Base-by-base conservation (phyloP, 2,113 vertebrate species). In the Syngnathus typhle region DNA sequence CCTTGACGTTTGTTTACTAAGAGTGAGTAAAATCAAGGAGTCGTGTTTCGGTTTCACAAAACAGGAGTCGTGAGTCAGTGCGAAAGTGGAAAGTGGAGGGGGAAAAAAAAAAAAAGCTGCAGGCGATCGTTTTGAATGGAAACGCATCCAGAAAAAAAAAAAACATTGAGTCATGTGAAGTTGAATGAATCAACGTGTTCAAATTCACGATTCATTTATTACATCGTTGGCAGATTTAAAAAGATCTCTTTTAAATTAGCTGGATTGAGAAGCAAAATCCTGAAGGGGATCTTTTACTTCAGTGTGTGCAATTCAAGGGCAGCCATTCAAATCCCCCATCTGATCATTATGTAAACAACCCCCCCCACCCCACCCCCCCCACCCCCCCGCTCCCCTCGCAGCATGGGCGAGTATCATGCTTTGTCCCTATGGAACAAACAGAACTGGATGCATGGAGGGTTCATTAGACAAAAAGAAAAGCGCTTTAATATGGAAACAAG, bases 281-380 rank as follows among this genome's bases (percentile, higher is more conserved):
- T 60, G 15, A 49, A 66, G 71, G 51, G 46, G 60, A 81, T 78
- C 76, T 73, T 80, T 66, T 66, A 73, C 72, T 69, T 77, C 10
- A 70, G 21, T 74, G 75, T 78, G 79, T 72, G 62, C 65, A 75
- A 68, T 65, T 70, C 60, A 74, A 82, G 64, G 67, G 84, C 82
- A 85, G 66, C 68, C 79, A 47, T 60, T 82, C 39, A 75, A 78
- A 76, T 65, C 72, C 60, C 60, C 55, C 55, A 55, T 78, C 76
- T 81, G 76, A 85, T 82, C 82, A 76, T 77, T 83, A 74, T 78
- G 70, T 83, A 85, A 83, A 88, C 79, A 82, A 66, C 66, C 74
- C 63, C 58, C 72, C 68, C n/a, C n/a, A n/a, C n/a, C n/a, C n/a
- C n/a, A n/a, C n/a, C n/a, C n/a, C n/a, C n/a, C n/a, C n/a, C n/a